phyloP scores from a whole-genome alignment of 2,888 invertebrate species.

The Rugalucina vietnamica region DNA sequence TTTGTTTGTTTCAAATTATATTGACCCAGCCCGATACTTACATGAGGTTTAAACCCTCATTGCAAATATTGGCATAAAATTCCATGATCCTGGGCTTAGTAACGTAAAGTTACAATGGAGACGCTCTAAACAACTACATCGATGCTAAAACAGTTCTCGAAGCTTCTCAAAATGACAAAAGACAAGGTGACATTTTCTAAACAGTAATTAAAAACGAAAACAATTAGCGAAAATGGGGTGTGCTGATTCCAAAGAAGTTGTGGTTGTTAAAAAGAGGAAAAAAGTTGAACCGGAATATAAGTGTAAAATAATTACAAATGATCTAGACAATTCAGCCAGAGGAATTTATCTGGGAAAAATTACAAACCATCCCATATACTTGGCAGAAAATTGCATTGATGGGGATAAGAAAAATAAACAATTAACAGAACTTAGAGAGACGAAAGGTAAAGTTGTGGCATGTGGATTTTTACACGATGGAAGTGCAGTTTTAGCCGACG shows the following conservation, averaged over 20 bases:
- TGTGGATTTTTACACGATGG: slow-evolving; percentile 1
- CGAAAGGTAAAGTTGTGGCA: background rate
- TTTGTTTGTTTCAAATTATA: background rate
- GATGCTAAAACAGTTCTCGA: background rate
- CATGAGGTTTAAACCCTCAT: background rate
- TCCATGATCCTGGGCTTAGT: background rate
- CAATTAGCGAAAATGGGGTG: background rate
- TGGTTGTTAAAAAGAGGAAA: too few species aligned
- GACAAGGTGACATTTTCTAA: too few species aligned
- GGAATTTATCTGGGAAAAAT: slow-evolving; percentile 1
- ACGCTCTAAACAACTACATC: background rate
- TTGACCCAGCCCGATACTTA: background rate
- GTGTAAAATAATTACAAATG: background rate
- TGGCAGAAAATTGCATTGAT: slow-evolving; percentile 2
- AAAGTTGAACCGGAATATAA: background rate
- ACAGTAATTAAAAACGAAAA: background rate
- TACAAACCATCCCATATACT: background rate
- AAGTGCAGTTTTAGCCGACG: background rate
- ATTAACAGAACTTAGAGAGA: background rate
- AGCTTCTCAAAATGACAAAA: too few species aligned
- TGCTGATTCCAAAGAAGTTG: background rate
- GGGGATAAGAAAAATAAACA: slow-evolving; percentile 9
- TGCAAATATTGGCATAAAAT: background rate
- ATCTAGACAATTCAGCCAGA: background rate
- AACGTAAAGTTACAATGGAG: background rate